These are phyloP conservation scores for Chiropotes sagulatus DNA, from an alignment of 2,797 vertebrate genomes.

Conservation along the genomic window DNA sequence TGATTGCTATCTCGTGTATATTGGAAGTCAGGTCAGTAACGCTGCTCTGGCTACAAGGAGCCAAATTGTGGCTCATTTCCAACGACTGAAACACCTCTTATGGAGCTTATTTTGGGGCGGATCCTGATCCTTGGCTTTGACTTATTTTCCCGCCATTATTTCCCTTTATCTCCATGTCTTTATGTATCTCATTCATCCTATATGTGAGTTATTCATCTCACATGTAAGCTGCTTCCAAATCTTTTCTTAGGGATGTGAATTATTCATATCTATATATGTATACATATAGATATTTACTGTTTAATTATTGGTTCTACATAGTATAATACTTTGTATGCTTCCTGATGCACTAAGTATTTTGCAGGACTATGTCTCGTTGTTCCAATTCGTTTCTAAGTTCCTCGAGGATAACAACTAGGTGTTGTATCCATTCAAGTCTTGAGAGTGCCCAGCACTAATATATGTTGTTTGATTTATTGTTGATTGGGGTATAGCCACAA, in stretches of 20 bases:
- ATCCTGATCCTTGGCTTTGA: background rate
- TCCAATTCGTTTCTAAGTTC: background rate
- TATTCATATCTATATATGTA: background rate
- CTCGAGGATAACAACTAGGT: background rate
- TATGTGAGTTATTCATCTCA: too few relatives aligned
- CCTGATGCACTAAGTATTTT: background rate
- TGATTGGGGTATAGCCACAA: background rate
- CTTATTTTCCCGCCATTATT: background rate
- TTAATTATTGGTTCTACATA: background rate
- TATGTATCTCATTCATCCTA: background rate
- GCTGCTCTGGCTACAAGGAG: too few relatives aligned
- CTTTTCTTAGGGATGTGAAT: background rate
- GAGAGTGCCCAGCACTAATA: too few relatives aligned
- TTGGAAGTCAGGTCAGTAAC: rapidly evolving
- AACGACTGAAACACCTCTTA: background rate
- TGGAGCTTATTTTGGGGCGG: background rate
- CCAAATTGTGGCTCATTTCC: background rate
- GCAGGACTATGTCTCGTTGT: background rate
- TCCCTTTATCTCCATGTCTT: background rate
- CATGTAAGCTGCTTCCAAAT: background rate
- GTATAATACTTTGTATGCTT: background rate
- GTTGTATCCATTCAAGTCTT: background rate
- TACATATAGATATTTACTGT: background rate
- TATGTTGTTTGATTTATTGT: background rate
- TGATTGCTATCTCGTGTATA: background rate